Base-by-base conservation (phyloP, 2,888 invertebrate genomes). In the Myathropa florea region DNA sequence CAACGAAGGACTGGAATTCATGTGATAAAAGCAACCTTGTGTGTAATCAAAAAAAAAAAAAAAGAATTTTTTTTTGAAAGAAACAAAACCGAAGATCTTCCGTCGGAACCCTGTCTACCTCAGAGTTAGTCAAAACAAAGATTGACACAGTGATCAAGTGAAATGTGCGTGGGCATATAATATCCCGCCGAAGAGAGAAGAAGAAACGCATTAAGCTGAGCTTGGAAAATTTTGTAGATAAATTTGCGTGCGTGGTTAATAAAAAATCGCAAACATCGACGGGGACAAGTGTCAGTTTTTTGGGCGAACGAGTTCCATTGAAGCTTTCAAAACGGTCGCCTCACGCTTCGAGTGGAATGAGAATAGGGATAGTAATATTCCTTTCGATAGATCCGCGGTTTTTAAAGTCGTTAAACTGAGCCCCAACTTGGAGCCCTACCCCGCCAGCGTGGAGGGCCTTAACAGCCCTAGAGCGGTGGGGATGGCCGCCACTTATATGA, bases 401-500 rank as follows among this genome's bases (percentile, higher is more conserved):
- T 91, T 91, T 90, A 92, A 92, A 92, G 92, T 92, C 92, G 92
- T 92, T 92, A 93, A 93, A 93, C 93, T 93, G 93, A 93, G 93
- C 92, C 93, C 93, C 91, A 93, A 92, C 91, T 93, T 93, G 93
- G 93, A 93, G 93, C 93, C 93, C 93, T 93, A 93, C 93, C 92
- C 92, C 93, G 92, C 93, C 92, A 93, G 93, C 93, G 93, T 93
- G 93, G 93, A 93, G 93, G 93, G 93, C 92, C 92, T 93, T 90
- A 91, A 92, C 90, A 92, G 93, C 93, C 93, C 95, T 94, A 94
- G 94, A 95, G 95, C 95, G 95, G 95, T 95, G 96, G 96, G 94
- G 96, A 97, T 97, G 97, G 97, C 98, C 95, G 97, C 97, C 95
- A 97, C 97, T 94, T 98, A 98, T 94, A 96, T 98, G 95, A 96